Conservation (phyloP, 1,140 invertebrate species). For the Tenebrio molitor region DNA sequence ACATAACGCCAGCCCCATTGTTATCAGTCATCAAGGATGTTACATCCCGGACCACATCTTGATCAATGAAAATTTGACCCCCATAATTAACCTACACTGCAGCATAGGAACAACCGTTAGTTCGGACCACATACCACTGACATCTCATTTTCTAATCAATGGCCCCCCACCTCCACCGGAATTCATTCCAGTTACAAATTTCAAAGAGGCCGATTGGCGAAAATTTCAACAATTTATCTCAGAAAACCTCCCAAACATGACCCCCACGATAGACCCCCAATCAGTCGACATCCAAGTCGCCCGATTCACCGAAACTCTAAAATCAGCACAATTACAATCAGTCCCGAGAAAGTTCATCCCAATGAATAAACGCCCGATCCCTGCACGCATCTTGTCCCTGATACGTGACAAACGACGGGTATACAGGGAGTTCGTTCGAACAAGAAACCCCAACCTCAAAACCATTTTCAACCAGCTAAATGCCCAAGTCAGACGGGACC, state of each 20-base stretch:
- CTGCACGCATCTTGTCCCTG: background rate
- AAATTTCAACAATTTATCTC: background rate
- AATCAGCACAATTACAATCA: no score
- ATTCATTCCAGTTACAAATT: background rate
- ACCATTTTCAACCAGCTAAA: background rate
- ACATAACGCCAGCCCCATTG: background rate
- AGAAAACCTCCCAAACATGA: background rate
- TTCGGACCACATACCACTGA: background rate
- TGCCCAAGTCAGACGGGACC: background rate
- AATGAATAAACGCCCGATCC: background rate
- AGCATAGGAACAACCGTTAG: background rate
- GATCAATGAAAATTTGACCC: background rate
- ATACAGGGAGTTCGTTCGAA: background rate
- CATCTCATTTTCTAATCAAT: background rate
- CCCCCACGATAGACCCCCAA: background rate
- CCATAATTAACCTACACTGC: background rate
- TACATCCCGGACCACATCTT: slow-evolving; percentile 11
- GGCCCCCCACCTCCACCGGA: background rate
- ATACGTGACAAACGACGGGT: background rate
- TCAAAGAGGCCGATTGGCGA: background rate
- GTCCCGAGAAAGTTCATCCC: background rate
- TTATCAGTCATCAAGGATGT: background rate
- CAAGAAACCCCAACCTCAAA: background rate
- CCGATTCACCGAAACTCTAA: no score
- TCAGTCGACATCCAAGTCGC: no score